Conservation (phyloP, 2,113 vertebrate species). For the Rousettus leschenaultii region DNA sequence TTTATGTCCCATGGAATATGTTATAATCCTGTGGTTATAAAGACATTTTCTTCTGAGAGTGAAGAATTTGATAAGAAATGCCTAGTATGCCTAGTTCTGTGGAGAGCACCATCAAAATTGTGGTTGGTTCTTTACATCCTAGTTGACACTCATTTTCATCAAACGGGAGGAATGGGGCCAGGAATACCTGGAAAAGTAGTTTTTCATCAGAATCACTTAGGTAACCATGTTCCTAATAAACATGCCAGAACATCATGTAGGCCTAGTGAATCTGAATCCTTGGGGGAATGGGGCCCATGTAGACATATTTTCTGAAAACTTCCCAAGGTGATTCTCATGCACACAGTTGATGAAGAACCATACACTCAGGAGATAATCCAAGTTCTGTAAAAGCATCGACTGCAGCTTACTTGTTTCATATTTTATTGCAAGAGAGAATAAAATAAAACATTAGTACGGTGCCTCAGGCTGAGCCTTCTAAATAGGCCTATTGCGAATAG, state of each 20-base stretch:
- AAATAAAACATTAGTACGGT: neutral
- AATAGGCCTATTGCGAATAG: neutral
- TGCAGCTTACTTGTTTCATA: neutral
- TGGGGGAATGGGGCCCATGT: neutral
- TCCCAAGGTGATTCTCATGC: neutral
- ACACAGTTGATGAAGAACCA: conserved; percentile 3
- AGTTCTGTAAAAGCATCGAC: neutral
- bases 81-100: neutral
- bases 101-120: neutral
- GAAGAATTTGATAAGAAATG: neutral
- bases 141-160: neutral
- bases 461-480: neutral
- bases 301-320: neutral
- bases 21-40: neutral
- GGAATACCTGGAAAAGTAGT: neutral
- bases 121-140: neutral
- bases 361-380: neutral
- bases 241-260: neutral
- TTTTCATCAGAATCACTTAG: neutral
- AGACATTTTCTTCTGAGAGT: neutral
- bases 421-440: neutral
- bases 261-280: neutral
- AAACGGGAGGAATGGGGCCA: neutral
- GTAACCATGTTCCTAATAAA: conserved; percentile 18
- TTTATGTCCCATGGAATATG: neutral